phyloP scores from a whole-genome alignment of 2,888 invertebrate genomes.

The Aporophyla nigra region DNA sequence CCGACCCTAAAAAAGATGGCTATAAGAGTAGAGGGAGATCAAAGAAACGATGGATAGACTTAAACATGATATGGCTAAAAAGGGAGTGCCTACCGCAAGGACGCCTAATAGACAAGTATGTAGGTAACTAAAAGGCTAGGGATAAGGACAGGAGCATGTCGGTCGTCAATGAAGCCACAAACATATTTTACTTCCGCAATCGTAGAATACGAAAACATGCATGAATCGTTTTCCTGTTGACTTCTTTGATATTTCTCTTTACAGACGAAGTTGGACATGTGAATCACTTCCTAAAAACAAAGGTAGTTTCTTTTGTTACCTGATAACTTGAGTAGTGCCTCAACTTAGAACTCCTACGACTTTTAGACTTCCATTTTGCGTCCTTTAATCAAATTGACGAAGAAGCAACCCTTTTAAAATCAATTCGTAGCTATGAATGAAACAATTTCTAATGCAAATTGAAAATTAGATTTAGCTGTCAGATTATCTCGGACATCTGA shows the following conservation, averaged over 20 bases:
- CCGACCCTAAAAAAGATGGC: too few species aligned
- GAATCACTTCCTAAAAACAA: neutral
- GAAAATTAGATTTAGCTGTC: neutral
- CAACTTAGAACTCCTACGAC: neutral
- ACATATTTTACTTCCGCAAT: neutral
- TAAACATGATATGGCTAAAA: too few species aligned
- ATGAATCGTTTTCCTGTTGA: conserved; percentile 3
- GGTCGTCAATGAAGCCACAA: neutral
- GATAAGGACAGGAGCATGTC: neutral
- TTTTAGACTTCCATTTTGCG: neutral
- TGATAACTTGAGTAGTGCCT: too few species aligned
- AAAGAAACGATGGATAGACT: too few species aligned
- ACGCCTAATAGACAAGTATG: neutral
- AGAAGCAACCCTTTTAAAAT: neutral
- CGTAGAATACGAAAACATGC: conserved; percentile 10
- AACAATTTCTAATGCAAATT: neutral
- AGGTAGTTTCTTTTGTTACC: neutral
- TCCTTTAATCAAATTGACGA: neutral
- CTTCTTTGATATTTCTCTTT: neutral
- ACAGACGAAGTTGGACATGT: neutral
- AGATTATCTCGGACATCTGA: neutral
- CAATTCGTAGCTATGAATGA: too few species aligned
- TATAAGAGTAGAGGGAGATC: too few species aligned
- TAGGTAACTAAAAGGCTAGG: too few species aligned
- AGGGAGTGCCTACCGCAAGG: neutral